Base-by-base conservation (phyloP, 1,140 invertebrate genomes). In the Drosophila lowei region DNA sequence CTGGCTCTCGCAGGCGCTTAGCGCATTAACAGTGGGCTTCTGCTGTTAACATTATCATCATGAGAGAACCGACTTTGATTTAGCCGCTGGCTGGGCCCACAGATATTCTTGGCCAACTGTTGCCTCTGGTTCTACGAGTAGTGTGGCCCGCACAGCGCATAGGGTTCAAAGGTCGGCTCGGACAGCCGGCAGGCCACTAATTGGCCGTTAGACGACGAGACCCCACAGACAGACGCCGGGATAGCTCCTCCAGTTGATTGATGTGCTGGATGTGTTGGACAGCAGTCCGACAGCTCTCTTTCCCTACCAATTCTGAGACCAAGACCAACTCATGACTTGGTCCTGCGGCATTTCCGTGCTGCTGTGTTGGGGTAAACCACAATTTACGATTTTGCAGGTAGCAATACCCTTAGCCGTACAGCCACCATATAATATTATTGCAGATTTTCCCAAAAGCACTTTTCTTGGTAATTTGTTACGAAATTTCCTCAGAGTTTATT, bases 91-190 rank as follows among this genome's bases (percentile, higher is more conserved):
- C 9, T 34, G 13, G 23, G 21, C 30, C 61, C 57, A 58, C 66
- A 65, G 66, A 50, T 70, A 38, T 56, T 47, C 13, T 21, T 23
- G 8, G 21, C 41, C 61, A 71, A 66, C 67, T 71, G 67, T 64
- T 70, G 52, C 63, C 25, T 21, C 52, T 25, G 25, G 6, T 6
- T 6, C 9, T 34, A 23, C 21, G 21, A 23, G 21, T 23, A 38
- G 34, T 38, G 34, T 54, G 38, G 48, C 21, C 16, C 47, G 55
- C 67, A 38, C 67, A 56, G 50, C 28, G 3, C 30, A 74, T 25
- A 4, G 23, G 23, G 71, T 74, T 74, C 71, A 74, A 74, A 74
- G 71, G 71, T 74, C 42, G 42, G 30, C 3, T 3, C 52, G 56
- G 58, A 48, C 50, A 57, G 46, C 7, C 47, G 30, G 9, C 30